Evolutionary conservation across 2,797 vertebrate species (phyloP).

Genomic region (Onychomys arenicola): DNA sequence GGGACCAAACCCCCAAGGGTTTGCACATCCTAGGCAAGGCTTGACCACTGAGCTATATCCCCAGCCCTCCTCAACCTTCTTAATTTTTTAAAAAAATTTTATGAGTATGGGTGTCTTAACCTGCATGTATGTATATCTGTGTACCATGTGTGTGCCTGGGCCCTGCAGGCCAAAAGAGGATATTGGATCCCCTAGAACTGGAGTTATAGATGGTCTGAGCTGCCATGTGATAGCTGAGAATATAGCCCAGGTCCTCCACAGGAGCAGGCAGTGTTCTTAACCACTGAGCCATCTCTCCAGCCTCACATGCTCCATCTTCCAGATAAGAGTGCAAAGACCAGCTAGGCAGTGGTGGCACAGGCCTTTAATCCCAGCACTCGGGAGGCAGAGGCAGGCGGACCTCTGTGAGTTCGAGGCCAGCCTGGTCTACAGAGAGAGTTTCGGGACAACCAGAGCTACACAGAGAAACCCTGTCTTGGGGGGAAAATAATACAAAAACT

Average conservation of each 20-base stretch:
- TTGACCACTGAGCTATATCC: not conserved
- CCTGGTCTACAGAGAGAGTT: not conserved
- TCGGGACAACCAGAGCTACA: not conserved
- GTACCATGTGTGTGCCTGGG: not conserved
- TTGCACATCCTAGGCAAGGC: not conserved
- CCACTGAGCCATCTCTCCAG: not conserved
- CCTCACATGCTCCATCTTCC: not conserved
- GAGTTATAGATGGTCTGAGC: not conserved
- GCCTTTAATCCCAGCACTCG: not conserved
- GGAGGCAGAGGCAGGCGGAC: not conserved
- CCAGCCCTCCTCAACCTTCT: not conserved
- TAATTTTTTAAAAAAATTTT: not conserved
- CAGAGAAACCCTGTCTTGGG: not conserved
- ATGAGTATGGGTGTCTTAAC: not conserved
- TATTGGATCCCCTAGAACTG: not conserved
- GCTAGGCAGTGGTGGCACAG: fast-evolving
- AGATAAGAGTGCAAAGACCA: not conserved
- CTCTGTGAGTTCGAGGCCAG: not conserved
- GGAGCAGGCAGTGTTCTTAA: not conserved
- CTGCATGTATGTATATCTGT: not conserved
- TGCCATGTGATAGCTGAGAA: not conserved
- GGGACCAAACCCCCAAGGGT: not conserved
- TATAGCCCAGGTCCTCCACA: not conserved
- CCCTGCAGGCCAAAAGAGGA: not conserved
- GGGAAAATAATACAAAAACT: not conserved